Evolutionary conservation across 2,888 invertebrate genomes (phyloP).

Genomic region (Erpobdella octoculata): DNA sequence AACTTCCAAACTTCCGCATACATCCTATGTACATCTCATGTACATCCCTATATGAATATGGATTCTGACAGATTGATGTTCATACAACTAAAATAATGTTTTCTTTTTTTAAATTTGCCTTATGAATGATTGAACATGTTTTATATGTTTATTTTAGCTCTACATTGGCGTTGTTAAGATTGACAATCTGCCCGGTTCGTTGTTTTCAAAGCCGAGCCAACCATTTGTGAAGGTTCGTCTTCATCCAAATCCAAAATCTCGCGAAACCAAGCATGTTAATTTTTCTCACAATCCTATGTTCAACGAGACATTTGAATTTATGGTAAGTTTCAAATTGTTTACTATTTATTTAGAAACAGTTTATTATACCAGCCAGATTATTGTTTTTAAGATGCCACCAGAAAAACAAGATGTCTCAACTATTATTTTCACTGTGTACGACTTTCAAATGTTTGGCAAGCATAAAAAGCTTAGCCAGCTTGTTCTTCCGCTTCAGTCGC

Average conservation of each 20-base stretch:
- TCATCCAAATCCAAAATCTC: conserved; percentile 6
- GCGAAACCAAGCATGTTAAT: conserved; percentile 3
- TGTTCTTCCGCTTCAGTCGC: neutral
- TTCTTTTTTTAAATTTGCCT: neutral
- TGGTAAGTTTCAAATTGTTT: no score
- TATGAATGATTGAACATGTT: neutral
- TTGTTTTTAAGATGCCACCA: conserved; percentile 2
- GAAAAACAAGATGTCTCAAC: conserved; percentile 5
- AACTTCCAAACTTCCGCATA: no score
- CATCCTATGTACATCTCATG: no score
- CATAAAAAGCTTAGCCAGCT: conserved; percentile 9
- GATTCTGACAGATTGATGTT: neutral
- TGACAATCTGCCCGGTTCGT: neutral
- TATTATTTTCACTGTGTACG: conserved; percentile 21
- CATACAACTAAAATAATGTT: no score
- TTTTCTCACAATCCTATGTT: conserved; percentile 15
- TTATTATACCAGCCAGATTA: no score
- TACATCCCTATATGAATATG: neutral
- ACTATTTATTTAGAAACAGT: no score
- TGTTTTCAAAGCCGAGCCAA: neutral
- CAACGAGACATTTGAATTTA: conserved; percentile 14
- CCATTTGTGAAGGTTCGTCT: conserved; percentile 18
- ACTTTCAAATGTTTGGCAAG: neutral
- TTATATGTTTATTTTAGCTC: neutral
- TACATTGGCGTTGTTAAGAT: conserved; percentile 13